A percentile compares a stretch with the other conserved stretches of the same genome.
These are phyloP conservation scores for Macrotis lagotis DNA, from an alignment of 2,113 vertebrate genomes.

Conservation along the genomic window DNA sequence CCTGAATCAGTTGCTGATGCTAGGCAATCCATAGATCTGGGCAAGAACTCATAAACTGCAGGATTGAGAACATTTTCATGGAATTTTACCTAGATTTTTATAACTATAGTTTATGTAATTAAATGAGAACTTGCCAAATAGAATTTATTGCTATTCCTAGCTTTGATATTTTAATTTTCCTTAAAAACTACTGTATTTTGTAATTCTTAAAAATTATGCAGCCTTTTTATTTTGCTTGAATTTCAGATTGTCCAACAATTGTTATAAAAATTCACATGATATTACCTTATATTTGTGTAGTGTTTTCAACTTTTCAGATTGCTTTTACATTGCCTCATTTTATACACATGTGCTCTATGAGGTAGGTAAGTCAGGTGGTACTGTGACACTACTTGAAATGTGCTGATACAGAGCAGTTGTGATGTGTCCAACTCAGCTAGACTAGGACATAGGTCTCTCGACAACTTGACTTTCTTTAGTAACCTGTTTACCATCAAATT, in stretches of 20 bases:
- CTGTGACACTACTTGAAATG: not conserved
- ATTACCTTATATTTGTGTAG: constrained; percentile 48
- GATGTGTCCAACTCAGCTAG: not conserved
- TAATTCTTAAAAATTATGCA: constrained; percentile 73
- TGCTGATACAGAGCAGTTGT: not conserved
- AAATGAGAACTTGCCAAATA: constrained; percentile 78
- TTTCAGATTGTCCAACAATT: constrained; percentile 52
- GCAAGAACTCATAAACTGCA: constrained; percentile 85
- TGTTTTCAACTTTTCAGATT: constrained; percentile 1
- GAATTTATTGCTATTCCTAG: constrained; percentile 76
- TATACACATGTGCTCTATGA: not conserved
- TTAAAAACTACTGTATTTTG: constrained; percentile 79
- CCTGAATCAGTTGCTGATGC: constrained; percentile 92
- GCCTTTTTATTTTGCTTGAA: constrained; percentile 75
- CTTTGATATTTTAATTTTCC: constrained; percentile 78
- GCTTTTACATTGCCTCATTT: constrained; percentile 27
- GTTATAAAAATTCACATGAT: constrained; percentile 42
- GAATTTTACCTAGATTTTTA: constrained; percentile 82
- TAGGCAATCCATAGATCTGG: constrained; percentile 90
- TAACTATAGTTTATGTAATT: constrained; percentile 84
- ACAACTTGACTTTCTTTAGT: not conserved
- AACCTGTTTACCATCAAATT: not conserved
- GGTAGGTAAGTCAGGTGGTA: not conserved
- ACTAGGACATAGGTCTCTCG: not conserved
- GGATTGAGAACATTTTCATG: constrained; percentile 72